Evolutionary conservation across 2,888 invertebrate genomes (phyloP), one percentile per base, ranked within the genome.

Genomic region (Sarcophaga rosellei): DNA sequence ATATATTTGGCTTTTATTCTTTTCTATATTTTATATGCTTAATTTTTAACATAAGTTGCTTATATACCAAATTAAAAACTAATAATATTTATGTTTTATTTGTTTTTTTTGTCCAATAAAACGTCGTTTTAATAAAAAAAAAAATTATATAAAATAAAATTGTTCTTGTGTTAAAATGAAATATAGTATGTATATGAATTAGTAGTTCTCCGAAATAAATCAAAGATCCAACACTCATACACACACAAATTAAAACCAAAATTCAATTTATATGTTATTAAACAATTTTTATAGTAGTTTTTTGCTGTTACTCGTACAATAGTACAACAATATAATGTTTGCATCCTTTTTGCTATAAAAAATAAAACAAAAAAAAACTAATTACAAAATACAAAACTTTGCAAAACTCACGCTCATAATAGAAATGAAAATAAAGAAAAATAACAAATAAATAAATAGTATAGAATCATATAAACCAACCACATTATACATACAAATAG

Each of bases 271-370:
- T 76, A 77, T 59, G 68, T 86, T 83, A 73, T 75, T 47, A 79
- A 77, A 68, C 20, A 57, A 73, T 65, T 69, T 47, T 77, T 83
- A 74, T 77, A 69, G 83, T 84, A 78, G 77, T 81, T 78, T 80
- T 77, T 81, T 81, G 83, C 83, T 86, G 86, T 86, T 84, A 81
- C 70, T 86, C 81, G 84, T 86, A 86, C 83, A 80, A 82, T 86
- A 72, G 85, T 86, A 80, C 82, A 86, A 66, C 78, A 82, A 63
- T 15, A 75, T 63, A 75, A 85, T 57, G 62, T 83, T 86, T 83
- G 74, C 80, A 86, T 75, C 25, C 44, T 81, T 83, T 76, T 81
- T 74, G 83, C 69, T 80, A 80, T 69, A 15, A 81, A 81, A n/a
- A 23, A 20, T n/a, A 68, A 79, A 61, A 70, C 66, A 45, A 44